These are phyloP conservation scores for Pandemis heparana DNA, from an alignment of 2,888 invertebrate species.

Conservation along the genomic window DNA sequence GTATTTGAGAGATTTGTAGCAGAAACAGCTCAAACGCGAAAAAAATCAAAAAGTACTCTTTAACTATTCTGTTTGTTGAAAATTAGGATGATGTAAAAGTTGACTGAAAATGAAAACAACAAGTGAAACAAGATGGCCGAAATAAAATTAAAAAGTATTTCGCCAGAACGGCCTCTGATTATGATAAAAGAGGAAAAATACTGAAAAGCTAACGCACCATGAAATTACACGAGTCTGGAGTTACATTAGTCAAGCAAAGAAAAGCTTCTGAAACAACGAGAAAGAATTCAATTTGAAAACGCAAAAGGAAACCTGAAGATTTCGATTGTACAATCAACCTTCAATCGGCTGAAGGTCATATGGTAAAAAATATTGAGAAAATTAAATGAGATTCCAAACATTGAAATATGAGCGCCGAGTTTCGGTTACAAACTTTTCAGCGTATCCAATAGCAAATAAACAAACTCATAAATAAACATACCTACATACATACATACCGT, in stretches of 20 bases:
- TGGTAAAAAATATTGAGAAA: not conserved
- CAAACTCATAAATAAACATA: too few relatives aligned
- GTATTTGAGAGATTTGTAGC: too few relatives aligned
- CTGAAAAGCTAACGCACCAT: conserved; percentile 10
- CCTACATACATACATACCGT: too few relatives aligned
- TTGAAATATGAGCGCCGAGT: not conserved
- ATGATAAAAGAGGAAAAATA: conserved; percentile 13
- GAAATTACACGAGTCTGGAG: conserved; percentile 12
- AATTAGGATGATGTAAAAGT: too few relatives aligned
- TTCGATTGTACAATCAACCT: conserved; percentile 14
- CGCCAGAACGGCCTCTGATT: not conserved
- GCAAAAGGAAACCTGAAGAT: not conserved
- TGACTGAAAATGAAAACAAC: not conserved
- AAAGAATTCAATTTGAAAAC: conserved; percentile 20
- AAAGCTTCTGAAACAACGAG: conserved; percentile 14
- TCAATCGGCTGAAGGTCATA: not conserved
- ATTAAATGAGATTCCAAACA: not conserved
- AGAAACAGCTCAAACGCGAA: too few relatives aligned
- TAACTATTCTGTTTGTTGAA: too few relatives aligned
- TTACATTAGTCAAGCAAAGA: not conserved
- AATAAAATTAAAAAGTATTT: not conserved
- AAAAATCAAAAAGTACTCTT: too few relatives aligned
- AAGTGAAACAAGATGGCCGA: not conserved
- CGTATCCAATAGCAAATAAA: too few relatives aligned
- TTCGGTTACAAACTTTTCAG: not conserved